Evolutionary conservation across 1,140 invertebrate genomes (phyloP).

Genomic region (Bombus vancouverensis): DNA sequence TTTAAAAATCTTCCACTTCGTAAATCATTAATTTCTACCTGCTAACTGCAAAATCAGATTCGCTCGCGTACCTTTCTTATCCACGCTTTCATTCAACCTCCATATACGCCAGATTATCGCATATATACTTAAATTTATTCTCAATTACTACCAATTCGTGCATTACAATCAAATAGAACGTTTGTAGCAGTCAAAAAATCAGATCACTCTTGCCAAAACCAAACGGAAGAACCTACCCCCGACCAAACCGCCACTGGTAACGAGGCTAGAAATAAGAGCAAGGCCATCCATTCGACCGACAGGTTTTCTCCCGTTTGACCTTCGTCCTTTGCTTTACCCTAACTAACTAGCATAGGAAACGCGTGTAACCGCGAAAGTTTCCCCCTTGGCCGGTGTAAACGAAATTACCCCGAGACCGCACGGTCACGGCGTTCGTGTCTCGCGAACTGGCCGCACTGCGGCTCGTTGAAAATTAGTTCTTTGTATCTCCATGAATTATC

Average conservation of each 20-base stretch:
- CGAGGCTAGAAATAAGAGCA: neutral
- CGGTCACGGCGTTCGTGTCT: conserved; percentile 24
- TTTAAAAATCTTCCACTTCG: no score
- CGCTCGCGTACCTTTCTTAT: no score
- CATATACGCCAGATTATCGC: no score
- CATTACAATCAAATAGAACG: neutral
- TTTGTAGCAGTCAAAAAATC: neutral
- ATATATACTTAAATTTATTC: no score
- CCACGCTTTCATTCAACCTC: no score
- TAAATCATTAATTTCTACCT: no score
- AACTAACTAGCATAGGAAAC: neutral
- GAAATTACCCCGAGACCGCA: conserved; percentile 47
- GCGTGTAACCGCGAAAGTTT: conserved; percentile 12
- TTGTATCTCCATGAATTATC: conserved; percentile 64
- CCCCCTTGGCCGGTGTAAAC: conserved; percentile 26
- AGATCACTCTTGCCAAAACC: neutral
- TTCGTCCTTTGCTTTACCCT: neutral
- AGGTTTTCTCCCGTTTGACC: neutral
- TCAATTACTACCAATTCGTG: no score
- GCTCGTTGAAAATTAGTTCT: conserved; percentile 65
- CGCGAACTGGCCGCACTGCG: neutral
- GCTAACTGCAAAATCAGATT: no score
- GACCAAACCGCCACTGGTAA: neutral
- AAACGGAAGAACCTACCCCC: neutral
- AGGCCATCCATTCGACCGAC: neutral